Evolutionary conservation across 2,113 vertebrate species (phyloP).

Genomic region (Pluvialis apricaria): DNA sequence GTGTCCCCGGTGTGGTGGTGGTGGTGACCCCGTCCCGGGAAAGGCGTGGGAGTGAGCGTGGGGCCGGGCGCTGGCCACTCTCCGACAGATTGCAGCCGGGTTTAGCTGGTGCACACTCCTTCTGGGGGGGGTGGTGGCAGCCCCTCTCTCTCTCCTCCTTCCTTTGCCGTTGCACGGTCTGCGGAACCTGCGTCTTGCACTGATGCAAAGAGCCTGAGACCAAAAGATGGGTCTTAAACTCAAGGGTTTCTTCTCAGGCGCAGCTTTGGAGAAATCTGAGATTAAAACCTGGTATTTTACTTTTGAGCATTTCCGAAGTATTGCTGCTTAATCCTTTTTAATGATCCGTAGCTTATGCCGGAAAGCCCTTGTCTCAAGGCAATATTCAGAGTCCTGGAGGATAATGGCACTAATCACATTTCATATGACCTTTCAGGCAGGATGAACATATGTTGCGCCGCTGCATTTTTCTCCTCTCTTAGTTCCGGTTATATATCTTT

Average conservation of each 20-base stretch:
- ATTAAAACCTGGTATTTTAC: not conserved
- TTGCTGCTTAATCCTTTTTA: slow-evolving; percentile 26
- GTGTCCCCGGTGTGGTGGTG: not conserved
- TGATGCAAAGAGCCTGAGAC: not conserved
- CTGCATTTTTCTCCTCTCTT: not conserved
- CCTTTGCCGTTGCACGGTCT: not conserved
- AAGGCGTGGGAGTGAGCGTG: rapidly evolving
- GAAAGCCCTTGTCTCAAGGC: slow-evolving; percentile 9
- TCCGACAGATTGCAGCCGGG: not conserved
- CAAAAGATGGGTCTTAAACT: not conserved
- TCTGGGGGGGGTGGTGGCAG: rapidly evolving
- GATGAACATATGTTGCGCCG: slow-evolving; percentile 7
- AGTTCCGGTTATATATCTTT: not conserved
- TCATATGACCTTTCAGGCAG: slow-evolving; percentile 6
- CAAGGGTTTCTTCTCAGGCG: not conserved
- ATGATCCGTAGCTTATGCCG: not conserved
- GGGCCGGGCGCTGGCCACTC: not conserved
- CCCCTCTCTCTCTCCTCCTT: not conserved
- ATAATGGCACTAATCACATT: slow-evolving; percentile 41
- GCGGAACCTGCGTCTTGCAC: rapidly evolving
- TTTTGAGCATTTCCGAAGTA: not conserved
- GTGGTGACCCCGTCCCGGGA: not conserved
- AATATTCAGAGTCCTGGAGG: slow-evolving; percentile 7
- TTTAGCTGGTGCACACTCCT: not conserved
- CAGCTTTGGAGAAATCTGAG: not conserved